Conservation (phyloP, 2,797 vertebrate species). For the Sciurus carolinensis region DNA sequence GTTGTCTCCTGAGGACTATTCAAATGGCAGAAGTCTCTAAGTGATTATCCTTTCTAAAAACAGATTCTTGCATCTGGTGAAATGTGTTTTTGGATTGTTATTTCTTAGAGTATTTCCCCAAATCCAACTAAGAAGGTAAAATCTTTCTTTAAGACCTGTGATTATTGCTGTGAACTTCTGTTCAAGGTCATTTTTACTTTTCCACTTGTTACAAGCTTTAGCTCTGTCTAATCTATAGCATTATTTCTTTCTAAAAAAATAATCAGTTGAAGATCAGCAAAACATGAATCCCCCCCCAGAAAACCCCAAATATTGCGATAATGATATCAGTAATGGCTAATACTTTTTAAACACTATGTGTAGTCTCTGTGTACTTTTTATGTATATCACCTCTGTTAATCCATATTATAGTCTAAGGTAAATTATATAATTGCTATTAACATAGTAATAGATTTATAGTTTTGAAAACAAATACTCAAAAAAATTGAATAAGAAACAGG, state of each 20-base stretch:
- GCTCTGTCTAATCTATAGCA: neutral
- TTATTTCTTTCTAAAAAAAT: neutral
- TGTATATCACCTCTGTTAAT: neutral
- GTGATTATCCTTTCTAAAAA: neutral
- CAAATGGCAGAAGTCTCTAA: neutral
- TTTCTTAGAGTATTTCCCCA: neutral
- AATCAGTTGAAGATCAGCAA: neutral
- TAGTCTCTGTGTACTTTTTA: neutral
- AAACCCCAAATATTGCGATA: neutral
- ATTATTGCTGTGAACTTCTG: neutral
- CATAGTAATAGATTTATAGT: neutral
- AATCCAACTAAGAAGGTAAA: neutral
- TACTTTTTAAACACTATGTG: neutral
- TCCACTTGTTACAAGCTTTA: neutral
- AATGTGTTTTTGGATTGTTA: neutral
- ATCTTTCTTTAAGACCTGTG: neutral
- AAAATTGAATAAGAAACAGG: neutral
- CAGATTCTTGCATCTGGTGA: neutral
- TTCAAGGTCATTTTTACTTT: neutral
- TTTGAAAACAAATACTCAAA: conserved; percentile 8
- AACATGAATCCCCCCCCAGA: neutral
- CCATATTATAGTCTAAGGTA: neutral
- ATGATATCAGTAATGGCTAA: neutral
- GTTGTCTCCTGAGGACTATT: neutral
- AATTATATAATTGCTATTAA: neutral